Evolutionary conservation across 1,140 invertebrate genomes (phyloP), one percentile per base, ranked within the genome.

Genomic region (Drosophila setifemur): DNA sequence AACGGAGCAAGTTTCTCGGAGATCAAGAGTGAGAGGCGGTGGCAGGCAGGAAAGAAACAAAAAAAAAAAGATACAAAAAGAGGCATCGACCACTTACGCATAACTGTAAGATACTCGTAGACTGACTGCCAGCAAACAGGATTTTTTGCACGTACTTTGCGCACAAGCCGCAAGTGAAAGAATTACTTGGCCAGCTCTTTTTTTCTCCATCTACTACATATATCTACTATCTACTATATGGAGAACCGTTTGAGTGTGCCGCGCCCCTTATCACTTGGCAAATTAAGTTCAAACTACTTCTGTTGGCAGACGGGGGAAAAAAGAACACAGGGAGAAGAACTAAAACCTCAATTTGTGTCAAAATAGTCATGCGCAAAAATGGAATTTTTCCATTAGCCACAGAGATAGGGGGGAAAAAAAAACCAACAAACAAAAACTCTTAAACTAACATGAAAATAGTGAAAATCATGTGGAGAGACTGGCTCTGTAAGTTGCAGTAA

Each of bases 51-150:
- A 25, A 12, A n/a, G 40, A 43, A n/a, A n/a, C n/a, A n/a, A n/a
- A n/a, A n/a, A n/a, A n/a, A n/a, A n/a, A n/a, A n/a, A n/a, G n/a
- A n/a, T n/a, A n/a, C n/a, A n/a, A 33, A 45, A 53, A 61, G 57
- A 31, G 33, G 58, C 58, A 29, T 64, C 60, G 57, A 71, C 67
- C 79, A 85, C 73, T 85, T 86, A 85, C 79, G 79, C 79, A 85
- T 85, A 85, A 85, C 79, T 85, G 79, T 85, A 85, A 85, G 79
- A 83, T 79, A 83, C n/a, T n/a, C n/a, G n/a, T n/a, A n/a, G n/a
- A n/a, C n/a, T n/a, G 79, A 83, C 73, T 70, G 66, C 35, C 43
- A 37, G 57, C 61, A 86, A 85, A 85, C 81, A 85, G 81, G 81
- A 85, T 85, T 85, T 86, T 29, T 58, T 48, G 35, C 66, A 47